phyloP scores from a whole-genome alignment of 2,797 vertebrate species.

The Pantherophis alleghaniensis region DNA sequence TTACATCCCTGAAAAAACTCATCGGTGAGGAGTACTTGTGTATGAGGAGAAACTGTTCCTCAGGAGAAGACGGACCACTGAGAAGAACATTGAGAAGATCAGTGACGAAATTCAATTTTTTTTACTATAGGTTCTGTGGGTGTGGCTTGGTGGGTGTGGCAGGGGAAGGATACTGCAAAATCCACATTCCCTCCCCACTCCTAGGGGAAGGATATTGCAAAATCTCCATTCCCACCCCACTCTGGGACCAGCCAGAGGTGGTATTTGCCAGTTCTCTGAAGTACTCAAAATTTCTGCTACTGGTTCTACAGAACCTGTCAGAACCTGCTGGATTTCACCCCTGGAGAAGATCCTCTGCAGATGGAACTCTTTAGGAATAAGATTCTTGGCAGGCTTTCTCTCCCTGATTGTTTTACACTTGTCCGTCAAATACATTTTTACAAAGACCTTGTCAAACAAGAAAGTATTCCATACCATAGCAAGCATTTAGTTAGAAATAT shows the following conservation, averaged over 20 bases:
- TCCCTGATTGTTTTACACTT: not conserved
- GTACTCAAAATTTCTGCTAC: too few relatives aligned
- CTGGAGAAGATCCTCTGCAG: not conserved
- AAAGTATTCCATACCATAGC: not conserved
- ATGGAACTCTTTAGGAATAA: not conserved
- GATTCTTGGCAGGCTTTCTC: not conserved
- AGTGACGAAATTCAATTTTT: too few relatives aligned
- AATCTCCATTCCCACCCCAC: too few relatives aligned
- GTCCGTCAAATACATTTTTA: constrained; percentile 24
- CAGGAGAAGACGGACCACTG: not conserved
- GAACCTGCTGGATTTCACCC: too few relatives aligned
- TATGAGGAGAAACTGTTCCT: not conserved
- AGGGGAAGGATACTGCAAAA: too few relatives aligned
- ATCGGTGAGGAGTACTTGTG: not conserved
- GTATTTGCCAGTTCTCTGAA: too few relatives aligned
- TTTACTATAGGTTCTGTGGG: too few relatives aligned
- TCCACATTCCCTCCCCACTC: too few relatives aligned
- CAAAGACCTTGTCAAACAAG: not conserved
- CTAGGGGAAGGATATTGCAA: too few relatives aligned
- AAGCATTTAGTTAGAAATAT: not conserved
- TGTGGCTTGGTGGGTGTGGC: too few relatives aligned
- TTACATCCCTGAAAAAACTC: not conserved
- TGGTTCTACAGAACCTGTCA: too few relatives aligned
- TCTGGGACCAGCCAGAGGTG: too few relatives aligned
- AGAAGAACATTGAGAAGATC: not conserved